Evolutionary conservation across 2,113 vertebrate species (phyloP).

Genomic region (Cebus imitator): DNA sequence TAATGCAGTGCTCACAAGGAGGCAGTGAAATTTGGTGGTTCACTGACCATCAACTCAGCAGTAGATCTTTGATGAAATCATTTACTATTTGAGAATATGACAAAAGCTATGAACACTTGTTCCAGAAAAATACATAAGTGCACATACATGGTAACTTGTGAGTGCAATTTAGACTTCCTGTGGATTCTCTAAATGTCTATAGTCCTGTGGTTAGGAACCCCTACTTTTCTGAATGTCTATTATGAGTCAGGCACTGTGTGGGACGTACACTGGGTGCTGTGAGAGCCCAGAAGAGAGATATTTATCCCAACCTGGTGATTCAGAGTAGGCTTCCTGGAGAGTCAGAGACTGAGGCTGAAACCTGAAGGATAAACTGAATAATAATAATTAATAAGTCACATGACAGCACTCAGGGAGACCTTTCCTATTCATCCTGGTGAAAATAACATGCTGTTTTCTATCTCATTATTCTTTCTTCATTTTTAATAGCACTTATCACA

Average conservation of each 20-base stretch:
- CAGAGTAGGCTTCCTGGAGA: neutral
- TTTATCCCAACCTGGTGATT: neutral
- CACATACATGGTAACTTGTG: neutral
- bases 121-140: slow-evolving; percentile 12
- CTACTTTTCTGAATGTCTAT: neutral
- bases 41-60: slow-evolving; percentile 45
- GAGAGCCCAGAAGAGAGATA: neutral
- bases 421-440: neutral
- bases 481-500: neutral
- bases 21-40: slow-evolving; percentile 11
- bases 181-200: neutral
- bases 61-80: slow-evolving; percentile 34
- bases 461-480: neutral
- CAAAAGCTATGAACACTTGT: neutral
- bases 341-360: neutral
- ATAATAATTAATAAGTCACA: neutral
- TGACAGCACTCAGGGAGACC: neutral
- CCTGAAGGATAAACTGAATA: neutral
- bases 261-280: neutral
- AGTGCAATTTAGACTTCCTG: neutral
- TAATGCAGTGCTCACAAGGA: slow-evolving; percentile 56
- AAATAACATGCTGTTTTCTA: neutral
- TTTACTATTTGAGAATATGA: slow-evolving; percentile 49
- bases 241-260: neutral
- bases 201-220: neutral